A percentile compares a stretch with the other conserved stretches of the same genome.
Evolutionary conservation across 2,888 invertebrate species (phyloP).

Genomic region (Sussaba pulchella): DNA sequence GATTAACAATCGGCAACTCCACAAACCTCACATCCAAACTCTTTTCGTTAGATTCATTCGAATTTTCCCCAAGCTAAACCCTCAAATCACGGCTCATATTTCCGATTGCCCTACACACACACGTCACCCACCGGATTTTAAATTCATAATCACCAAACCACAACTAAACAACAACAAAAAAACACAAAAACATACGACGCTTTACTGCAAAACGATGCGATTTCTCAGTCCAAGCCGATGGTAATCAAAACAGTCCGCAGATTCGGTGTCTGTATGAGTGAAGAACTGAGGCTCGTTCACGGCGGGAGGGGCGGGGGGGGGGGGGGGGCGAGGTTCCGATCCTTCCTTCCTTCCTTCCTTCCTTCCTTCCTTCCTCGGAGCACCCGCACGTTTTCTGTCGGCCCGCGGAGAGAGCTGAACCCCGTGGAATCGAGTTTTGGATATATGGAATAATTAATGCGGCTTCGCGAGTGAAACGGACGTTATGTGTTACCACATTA

Average conservation of each 20-base stretch:
- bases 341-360: conserved; percentile 33
- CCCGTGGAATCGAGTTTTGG: conserved; percentile 75
- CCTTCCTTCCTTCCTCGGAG: conserved; percentile 43
- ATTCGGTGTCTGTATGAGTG: not conserved
- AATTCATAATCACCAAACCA: too few relatives aligned
- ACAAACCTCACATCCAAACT: too few relatives aligned
- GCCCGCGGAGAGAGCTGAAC: conserved; percentile 22
- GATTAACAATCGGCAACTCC: too few relatives aligned
- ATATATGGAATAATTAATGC: conserved; percentile 79
- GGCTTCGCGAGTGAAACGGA: conserved; percentile 75
- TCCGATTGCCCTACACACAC: too few relatives aligned
- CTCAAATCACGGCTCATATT: too few relatives aligned
- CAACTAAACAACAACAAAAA: too few relatives aligned
- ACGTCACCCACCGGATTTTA: too few relatives aligned
- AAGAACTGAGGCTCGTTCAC: conserved; percentile 30
- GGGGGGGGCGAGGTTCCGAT: conserved; percentile 15
- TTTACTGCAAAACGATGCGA: too few relatives aligned
- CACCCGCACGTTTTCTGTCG: conserved; percentile 37
- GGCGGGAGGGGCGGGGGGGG: not conserved
- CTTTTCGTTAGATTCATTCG: too few relatives aligned
- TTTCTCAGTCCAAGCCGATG: too few relatives aligned
- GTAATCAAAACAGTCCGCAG: conserved; percentile 2
- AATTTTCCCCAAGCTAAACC: too few relatives aligned
- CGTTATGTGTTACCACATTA: conserved; percentile 79
- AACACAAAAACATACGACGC: too few relatives aligned